phyloP scores from a whole-genome alignment of 2,888 invertebrate genomes.

The Cantharis nigra region DNA sequence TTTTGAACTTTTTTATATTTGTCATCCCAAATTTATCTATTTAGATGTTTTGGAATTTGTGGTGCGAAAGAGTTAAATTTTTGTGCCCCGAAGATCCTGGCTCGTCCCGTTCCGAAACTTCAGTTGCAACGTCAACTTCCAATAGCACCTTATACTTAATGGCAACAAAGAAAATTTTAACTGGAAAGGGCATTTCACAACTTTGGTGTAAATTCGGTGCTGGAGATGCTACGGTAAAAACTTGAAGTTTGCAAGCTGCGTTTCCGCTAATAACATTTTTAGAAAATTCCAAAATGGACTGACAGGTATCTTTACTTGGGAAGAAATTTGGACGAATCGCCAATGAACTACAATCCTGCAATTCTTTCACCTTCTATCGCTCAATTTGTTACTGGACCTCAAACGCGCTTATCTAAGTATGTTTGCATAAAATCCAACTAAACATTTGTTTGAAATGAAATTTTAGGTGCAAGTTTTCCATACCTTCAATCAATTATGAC shows the following conservation, averaged over 20 bases:
- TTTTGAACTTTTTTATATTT: neutral
- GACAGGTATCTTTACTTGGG: constrained; percentile 64
- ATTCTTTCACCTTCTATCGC: constrained; percentile 47
- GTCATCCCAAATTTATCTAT: neutral
- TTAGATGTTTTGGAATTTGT: constrained; percentile 65
- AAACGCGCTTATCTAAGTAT: constrained; percentile 27
- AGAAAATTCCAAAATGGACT: constrained; percentile 54
- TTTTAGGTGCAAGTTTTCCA: neutral
- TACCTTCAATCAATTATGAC: neutral
- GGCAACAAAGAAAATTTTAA: constrained; percentile 48
- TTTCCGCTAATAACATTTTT: neutral
- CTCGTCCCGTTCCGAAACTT: constrained; percentile 60
- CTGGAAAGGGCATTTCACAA: constrained; percentile 45
- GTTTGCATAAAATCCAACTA: neutral
- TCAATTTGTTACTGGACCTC: constrained; percentile 44
- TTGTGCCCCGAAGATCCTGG: constrained; percentile 53
- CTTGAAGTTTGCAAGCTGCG: neutral
- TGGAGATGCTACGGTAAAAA: constrained; percentile 32
- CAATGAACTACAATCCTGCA: constrained; percentile 51
- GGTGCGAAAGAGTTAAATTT: constrained; percentile 61
- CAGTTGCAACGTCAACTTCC: constrained; percentile 58
- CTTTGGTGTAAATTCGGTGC: constrained; percentile 53
- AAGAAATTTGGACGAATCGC: constrained; percentile 50
- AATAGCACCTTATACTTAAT: constrained; percentile 56
- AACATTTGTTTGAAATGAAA: neutral